phyloP scores from a whole-genome alignment of 2,888 invertebrate species.

The Rhagonycha fulva region DNA sequence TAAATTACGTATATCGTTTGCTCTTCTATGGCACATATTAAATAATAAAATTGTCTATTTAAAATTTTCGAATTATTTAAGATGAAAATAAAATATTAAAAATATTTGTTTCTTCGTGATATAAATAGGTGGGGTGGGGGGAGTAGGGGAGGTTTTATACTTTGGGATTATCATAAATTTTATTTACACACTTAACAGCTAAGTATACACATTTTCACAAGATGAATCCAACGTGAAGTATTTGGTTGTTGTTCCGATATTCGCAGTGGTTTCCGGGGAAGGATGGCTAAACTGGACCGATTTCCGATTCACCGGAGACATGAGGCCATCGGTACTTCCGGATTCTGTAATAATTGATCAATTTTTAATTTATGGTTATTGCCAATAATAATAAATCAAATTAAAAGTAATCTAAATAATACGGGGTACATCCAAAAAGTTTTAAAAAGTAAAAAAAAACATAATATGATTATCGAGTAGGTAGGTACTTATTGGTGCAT shows the following conservation, averaged over 20 bases:
- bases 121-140: conserved; percentile 35
- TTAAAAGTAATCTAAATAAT: conserved; percentile 7
- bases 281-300: conserved; percentile 44
- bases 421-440: neutral
- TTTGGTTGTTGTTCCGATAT: conserved; percentile 42
- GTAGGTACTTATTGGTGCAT: neutral
- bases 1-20: conserved; percentile 42
- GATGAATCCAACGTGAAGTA: conserved; percentile 49
- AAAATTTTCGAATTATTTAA: conserved; percentile 20
- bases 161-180: conserved; percentile 50
- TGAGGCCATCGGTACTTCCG: conserved; percentile 46
- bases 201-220: conserved; percentile 55
- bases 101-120: conserved; percentile 33
- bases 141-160: conserved; percentile 39
- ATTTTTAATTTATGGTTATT: conserved; percentile 31
- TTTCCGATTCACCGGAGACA: conserved; percentile 48
- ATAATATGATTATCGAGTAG: neutral
- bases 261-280: conserved; percentile 43
- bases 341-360: conserved; percentile 50
- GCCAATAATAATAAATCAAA: conserved; percentile 27
- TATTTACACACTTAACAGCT: conserved; percentile 50
- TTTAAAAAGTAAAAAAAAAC: neutral
- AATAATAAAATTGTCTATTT: conserved; percentile 25
- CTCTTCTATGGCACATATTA: conserved; percentile 41
- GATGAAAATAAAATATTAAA: conserved; percentile 39